Evolutionary conservation across 2,888 invertebrate species (phyloP).

Genomic region (Nemotelus pantherinus): DNA sequence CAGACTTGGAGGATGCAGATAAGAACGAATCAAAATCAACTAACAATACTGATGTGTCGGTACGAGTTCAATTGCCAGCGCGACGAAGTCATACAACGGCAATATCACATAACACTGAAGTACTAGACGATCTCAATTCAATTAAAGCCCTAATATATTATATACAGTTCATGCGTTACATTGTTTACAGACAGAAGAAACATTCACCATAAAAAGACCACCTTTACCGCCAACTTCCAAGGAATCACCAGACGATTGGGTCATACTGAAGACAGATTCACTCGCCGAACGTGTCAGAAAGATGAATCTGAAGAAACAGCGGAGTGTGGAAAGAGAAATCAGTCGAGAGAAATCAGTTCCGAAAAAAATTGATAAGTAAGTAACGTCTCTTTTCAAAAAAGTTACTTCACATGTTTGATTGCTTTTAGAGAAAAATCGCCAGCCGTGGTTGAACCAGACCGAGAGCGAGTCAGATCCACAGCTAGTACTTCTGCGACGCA

Average conservation of each 20-base stretch:
- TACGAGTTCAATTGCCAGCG: conserved; percentile 74
- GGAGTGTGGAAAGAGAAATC: conserved; percentile 61
- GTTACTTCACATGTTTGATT: no score
- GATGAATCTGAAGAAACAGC: conserved; percentile 68
- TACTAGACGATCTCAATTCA: conserved; percentile 9
- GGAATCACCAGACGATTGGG: conserved; percentile 66
- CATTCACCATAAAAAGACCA: conserved; percentile 67
- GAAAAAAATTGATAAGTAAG: conserved; percentile 60
- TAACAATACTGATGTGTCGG: conserved; percentile 68
- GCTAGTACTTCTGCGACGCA: conserved; percentile 45
- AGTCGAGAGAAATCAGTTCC: conserved; percentile 62
- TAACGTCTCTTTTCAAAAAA: conserved; percentile 6
- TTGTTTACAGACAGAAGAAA: conserved; percentile 60
- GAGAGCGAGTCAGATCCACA: conserved; percentile 4
- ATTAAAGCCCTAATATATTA: neutral
- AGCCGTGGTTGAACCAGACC: conserved; percentile 14
- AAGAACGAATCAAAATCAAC: conserved; percentile 67
- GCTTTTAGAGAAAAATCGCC: conserved; percentile 50
- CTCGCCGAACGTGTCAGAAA: conserved; percentile 76
- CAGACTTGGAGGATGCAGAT: conserved; percentile 72
- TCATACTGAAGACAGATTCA: conserved; percentile 75
- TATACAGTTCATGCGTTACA: no score
- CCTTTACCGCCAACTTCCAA: conserved; percentile 67
- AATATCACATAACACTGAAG: conserved; percentile 62
- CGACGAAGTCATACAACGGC: conserved; percentile 72